A percentile compares a stretch with the other conserved stretches of the same genome.
Conservation (phyloP, 2,888 invertebrate species). For the Rosalia funebris region DNA sequence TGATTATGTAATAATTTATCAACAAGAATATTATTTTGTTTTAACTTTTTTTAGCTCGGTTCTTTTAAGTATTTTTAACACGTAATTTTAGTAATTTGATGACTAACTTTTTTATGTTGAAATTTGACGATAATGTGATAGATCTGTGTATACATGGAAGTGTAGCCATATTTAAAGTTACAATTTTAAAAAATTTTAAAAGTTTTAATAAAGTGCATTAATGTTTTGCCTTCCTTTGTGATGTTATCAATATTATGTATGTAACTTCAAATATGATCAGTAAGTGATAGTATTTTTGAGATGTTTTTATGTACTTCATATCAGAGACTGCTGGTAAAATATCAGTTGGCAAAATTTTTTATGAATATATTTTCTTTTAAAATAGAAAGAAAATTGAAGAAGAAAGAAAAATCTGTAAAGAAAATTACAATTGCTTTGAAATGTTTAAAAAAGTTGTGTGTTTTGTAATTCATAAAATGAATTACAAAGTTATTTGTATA, state of each 20-base stretch:
- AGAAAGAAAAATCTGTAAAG: no score
- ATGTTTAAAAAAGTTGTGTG: not conserved
- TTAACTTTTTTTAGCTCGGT: slow-evolving; percentile 27
- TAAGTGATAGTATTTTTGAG: not conserved
- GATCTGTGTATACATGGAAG: slow-evolving; percentile 13
- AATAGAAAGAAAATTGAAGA: not conserved
- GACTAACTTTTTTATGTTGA: slow-evolving; percentile 31
- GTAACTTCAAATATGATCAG: slow-evolving; percentile 34
- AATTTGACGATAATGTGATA: slow-evolving; percentile 28
- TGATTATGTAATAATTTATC: slow-evolving; percentile 23
- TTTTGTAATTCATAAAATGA: no score
- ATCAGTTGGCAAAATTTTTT: not conserved
- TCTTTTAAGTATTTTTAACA: slow-evolving; percentile 33
- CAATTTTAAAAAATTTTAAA: slow-evolving; percentile 36
- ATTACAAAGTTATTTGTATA: no score
- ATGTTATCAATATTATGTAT: slow-evolving; percentile 19
- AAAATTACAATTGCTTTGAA: no score
- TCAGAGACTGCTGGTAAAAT: not conserved
- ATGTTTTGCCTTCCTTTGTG: slow-evolving; percentile 6
- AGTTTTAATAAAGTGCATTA: slow-evolving; percentile 20
- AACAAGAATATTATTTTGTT: slow-evolving; percentile 26
- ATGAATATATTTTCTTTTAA: not conserved
- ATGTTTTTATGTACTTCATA: not conserved
- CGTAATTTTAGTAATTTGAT: slow-evolving; percentile 30
- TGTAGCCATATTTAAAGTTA: slow-evolving; percentile 43